Conservation (phyloP, 1,140 invertebrate species). For the Eumeta japonica region DNA sequence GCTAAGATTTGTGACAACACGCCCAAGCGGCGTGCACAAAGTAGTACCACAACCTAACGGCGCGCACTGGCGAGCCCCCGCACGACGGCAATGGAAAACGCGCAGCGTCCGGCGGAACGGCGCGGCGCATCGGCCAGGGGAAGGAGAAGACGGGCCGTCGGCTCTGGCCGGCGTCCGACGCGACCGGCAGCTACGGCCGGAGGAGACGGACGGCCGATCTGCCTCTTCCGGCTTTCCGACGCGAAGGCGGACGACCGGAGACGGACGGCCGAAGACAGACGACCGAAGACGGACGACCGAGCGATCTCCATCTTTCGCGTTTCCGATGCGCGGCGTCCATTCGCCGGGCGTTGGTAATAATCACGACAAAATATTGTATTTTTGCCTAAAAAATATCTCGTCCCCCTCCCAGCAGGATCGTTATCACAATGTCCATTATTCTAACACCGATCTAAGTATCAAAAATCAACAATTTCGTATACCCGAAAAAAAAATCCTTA, state of each 20-base stretch:
- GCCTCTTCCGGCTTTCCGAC: too few relatives aligned
- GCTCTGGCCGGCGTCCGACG: background rate
- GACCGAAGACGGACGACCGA: too few relatives aligned
- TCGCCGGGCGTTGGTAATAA: too few relatives aligned
- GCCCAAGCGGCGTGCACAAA: constrained; percentile 24
- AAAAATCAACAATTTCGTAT: constrained; percentile 44
- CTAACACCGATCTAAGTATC: constrained; percentile 23
- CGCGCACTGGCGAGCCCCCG: constrained; percentile 1
- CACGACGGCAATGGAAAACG: too few relatives aligned
- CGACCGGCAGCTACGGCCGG: constrained; percentile 9
- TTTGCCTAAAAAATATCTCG: constrained; percentile 35
- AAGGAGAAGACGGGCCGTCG: background rate
- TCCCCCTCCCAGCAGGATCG: constrained; percentile 24
- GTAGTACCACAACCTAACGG: too few relatives aligned
- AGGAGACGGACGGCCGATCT: constrained; percentile 16
- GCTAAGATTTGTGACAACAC: constrained; percentile 37
- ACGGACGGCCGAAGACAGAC: too few relatives aligned
- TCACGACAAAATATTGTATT: constrained; percentile 26
- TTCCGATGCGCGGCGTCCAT: too few relatives aligned
- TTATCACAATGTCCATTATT: constrained; percentile 45
- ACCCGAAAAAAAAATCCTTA: constrained; percentile 30
- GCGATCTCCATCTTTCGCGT: too few relatives aligned
- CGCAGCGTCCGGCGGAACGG: too few relatives aligned
- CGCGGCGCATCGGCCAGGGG: too few relatives aligned
- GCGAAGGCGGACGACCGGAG: too few relatives aligned